Evolutionary conservation across 2,797 vertebrate genomes (phyloP), one percentile per base, ranked within the genome.

Genomic region (Neostethus bicornis): DNA sequence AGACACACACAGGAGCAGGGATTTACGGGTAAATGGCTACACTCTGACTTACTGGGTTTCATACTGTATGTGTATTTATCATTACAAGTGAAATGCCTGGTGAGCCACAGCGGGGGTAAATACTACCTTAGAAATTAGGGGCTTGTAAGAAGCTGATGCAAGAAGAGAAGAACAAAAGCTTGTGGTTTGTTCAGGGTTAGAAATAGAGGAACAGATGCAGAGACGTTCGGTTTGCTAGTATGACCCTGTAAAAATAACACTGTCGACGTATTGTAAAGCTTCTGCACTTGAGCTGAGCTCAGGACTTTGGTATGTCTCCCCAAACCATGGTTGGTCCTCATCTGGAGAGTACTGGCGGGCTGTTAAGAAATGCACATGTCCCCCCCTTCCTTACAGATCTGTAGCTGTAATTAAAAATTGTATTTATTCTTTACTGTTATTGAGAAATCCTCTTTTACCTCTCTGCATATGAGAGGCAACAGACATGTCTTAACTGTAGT

Each of bases 191-290:
- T 71, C 74, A 76, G 75, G 87, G 81, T 85, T 80, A 75, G 75
- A 50, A 58, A 51, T 67, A 72, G 61, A 80, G 80, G 83, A 90
- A 91, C 83, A 88, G 85, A 91, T 84, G 83, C 84, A 84, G 69
- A 74, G 73, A 68, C 76, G 38, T 61, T 86, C 77, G 79, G 80
- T 74, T 89, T 84, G 87, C 88, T 77, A 82, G 89, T 85, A 78
- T 69, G 76, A 74, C 77, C 72, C 78, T 84, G 80, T 90, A 86
- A 90, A 90, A 89, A 90, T 90, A 89, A 87, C 88, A 83, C 68
- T 80, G 85, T 75, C 90, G 88, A 91, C 83, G 85, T 87, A 62
- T 59, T 79, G 74, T 66, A 80, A 83, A 77, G 74, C 74, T 74
- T 73, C 70, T 77, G 74, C 79, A 75, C 74, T 82, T 38, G 62